These are phyloP conservation scores for Helicoverpa zea DNA, from an alignment of 1,140 invertebrate genomes.

Conservation along the genomic window DNA sequence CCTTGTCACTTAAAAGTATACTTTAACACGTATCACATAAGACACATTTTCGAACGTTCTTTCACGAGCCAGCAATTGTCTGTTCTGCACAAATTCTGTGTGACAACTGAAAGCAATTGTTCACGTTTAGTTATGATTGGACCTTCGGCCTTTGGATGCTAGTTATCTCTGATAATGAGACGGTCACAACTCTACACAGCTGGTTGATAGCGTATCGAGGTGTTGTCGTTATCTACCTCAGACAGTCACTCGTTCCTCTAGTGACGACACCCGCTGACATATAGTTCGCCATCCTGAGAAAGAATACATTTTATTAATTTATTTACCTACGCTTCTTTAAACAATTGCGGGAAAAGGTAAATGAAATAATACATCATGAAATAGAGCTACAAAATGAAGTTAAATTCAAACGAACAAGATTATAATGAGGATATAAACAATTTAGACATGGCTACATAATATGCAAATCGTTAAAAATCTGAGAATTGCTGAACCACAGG, in stretches of 20 bases:
- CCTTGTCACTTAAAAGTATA: neutral
- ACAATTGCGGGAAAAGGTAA: too few relatives aligned
- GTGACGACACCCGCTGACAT: neutral
- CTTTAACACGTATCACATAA: neutral
- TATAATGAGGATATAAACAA: too few relatives aligned
- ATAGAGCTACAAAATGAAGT: too few relatives aligned
- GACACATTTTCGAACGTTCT: neutral
- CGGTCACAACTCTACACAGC: neutral
- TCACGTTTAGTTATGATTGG: neutral
- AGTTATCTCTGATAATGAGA: neutral
- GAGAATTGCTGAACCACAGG: too few relatives aligned
- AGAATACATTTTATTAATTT: too few relatives aligned
- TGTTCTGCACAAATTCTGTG: neutral
- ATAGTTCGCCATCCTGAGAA: too few relatives aligned
- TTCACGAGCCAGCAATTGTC: neutral
- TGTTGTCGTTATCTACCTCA: neutral
- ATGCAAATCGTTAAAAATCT: too few relatives aligned
- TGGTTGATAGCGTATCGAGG: neutral
- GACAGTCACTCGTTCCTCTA: neutral
- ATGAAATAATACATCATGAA: too few relatives aligned
- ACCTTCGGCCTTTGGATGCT: conserved; percentile 1
- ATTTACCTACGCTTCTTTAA: too few relatives aligned
- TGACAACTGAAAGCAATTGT: neutral
- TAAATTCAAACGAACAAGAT: too few relatives aligned
- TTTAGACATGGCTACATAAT: too few relatives aligned